These are phyloP conservation scores for Coracias cyanogaster DNA, from an alignment of 2,797 vertebrate genomes.

Conservation along the genomic window DNA sequence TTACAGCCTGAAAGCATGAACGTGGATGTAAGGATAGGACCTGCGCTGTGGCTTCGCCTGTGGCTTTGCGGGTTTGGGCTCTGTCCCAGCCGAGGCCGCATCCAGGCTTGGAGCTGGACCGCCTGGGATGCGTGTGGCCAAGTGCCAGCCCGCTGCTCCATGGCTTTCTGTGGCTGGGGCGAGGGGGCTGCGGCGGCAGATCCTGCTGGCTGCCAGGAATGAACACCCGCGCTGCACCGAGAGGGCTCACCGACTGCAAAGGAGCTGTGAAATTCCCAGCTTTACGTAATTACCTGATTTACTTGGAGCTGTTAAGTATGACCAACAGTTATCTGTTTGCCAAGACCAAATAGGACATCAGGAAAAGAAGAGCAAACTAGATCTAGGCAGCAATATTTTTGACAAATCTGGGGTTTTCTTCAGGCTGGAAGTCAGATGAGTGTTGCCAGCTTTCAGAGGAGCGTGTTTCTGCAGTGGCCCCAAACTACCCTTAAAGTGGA, in stretches of 20 bases:
- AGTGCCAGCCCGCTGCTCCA: fast-evolving
- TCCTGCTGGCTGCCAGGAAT: neutral
- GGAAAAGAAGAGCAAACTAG: neutral
- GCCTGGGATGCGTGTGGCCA: fast-evolving
- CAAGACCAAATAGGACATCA: neutral
- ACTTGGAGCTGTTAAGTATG: constrained; percentile 39
- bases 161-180: fast-evolving
- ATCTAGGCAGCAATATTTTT: constrained; percentile 32
- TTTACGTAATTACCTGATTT: constrained; percentile 51
- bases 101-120: neutral
- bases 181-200: neutral
- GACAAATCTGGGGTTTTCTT: neutral
- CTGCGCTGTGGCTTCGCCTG: fast-evolving
- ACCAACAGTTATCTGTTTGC: constrained; percentile 62
- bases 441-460: neutral
- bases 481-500: neutral
- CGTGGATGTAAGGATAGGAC: neutral
- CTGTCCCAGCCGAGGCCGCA: neutral
- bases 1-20: neutral
- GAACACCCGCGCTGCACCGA: neutral
- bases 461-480: neutral
- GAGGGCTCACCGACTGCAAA: neutral
- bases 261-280: constrained; percentile 51
- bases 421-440: neutral
- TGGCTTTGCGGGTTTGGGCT: neutral